Conservation (phyloP, 2,113 vertebrate genomes). For the Falcunculus frontatus region DNA sequence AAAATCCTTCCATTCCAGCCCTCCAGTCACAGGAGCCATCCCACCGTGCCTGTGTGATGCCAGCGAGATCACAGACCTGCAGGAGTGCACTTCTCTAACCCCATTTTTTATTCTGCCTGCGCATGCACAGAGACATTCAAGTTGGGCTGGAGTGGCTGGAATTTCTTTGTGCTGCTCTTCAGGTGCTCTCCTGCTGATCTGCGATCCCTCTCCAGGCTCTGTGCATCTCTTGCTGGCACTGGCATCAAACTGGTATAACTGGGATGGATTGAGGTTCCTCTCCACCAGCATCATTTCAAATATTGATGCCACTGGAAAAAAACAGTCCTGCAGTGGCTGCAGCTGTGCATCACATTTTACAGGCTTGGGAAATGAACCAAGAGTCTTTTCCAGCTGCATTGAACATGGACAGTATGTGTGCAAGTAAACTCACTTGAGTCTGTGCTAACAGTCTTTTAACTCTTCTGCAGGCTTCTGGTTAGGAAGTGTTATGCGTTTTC, state of each 20-base stretch:
- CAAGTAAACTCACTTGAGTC: not conserved
- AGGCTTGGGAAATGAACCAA: not conserved
- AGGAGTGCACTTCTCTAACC: not conserved
- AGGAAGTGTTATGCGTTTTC: not conserved
- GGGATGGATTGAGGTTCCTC: not conserved
- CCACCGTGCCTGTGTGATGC: not conserved
- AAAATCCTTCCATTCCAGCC: not conserved
- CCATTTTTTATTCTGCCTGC: not conserved
- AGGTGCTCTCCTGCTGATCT: not conserved
- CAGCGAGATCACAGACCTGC: not conserved
- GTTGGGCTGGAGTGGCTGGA: not conserved
- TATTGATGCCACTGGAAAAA: not conserved
- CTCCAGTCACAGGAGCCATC: not conserved
- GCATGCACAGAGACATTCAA: not conserved
- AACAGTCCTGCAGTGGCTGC: not conserved
- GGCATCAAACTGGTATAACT: not conserved
- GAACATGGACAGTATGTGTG: not conserved
- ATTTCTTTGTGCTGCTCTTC: not conserved
- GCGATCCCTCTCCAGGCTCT: not conserved
- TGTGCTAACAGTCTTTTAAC: not conserved
- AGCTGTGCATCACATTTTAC: not conserved
- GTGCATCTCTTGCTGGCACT: not conserved
- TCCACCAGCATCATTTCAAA: not conserved
- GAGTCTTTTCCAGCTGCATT: not conserved
- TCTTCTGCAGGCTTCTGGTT: not conserved